phyloP scores from a whole-genome alignment of 2,113 vertebrate genomes.

The Ptychochromis oligacanthus region DNA sequence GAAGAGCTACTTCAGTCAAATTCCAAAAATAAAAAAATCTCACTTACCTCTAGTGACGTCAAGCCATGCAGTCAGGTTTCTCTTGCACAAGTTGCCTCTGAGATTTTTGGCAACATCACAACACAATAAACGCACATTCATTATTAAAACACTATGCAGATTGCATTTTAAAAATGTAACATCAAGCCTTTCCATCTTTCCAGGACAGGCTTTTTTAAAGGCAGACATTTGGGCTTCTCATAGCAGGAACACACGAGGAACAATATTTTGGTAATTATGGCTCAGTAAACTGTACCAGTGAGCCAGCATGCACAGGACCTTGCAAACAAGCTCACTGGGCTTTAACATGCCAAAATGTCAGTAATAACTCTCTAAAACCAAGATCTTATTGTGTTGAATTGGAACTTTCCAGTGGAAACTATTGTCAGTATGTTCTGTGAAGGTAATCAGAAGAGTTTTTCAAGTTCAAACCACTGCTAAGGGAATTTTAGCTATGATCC shows the following conservation, averaged over 20 bases:
- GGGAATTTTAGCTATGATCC: background rate
- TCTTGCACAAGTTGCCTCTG: conserved; percentile 2
- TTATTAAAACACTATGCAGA: conserved; percentile 1
- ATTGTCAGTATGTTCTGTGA: background rate
- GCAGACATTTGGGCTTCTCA: background rate
- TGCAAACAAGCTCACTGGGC: background rate
- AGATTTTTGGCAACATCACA: background rate
- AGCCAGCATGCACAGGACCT: background rate
- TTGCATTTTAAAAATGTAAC: conserved; percentile 11
- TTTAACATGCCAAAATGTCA: background rate
- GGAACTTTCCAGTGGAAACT: background rate
- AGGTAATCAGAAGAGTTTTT: background rate
- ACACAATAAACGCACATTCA: background rate
- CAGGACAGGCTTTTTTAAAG: background rate
- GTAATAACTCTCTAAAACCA: background rate
- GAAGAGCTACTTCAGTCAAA: background rate
- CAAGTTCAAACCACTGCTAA: background rate
- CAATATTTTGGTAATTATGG: background rate
- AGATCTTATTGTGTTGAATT: background rate
- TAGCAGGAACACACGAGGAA: background rate
- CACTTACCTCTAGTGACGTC: background rate
- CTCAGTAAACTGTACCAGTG: background rate
- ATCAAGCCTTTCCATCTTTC: background rate
- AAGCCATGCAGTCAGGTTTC: background rate
- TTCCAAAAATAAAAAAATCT: conserved; percentile 2